phyloP scores from a whole-genome alignment of 2,113 vertebrate genomes.

The Muntiacus muntjak region DNA sequence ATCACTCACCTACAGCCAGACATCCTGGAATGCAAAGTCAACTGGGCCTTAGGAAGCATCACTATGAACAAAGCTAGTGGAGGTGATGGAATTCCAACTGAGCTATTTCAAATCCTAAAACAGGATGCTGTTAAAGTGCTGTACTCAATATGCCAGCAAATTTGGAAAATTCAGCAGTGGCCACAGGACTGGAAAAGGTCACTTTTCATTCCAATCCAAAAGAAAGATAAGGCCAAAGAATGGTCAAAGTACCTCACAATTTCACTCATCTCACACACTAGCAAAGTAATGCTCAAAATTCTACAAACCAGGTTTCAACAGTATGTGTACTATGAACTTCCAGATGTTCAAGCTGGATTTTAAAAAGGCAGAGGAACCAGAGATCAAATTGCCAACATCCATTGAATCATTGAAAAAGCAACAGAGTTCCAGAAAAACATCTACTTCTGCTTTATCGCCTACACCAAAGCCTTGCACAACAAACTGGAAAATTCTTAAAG shows the following conservation, averaged over 20 bases:
- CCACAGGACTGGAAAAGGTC: neutral
- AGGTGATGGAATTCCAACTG: neutral
- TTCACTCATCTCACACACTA: neutral
- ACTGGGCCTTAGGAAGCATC: neutral
- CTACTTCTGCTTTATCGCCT: neutral
- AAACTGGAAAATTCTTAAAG: no score
- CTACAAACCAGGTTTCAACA: neutral
- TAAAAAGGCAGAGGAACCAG: neutral
- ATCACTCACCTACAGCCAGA: neutral
- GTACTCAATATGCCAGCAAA: neutral
- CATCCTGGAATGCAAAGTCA: neutral
- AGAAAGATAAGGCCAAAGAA: neutral
- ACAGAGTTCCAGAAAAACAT: neutral
- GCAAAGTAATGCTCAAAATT: neutral
- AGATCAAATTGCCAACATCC: neutral
- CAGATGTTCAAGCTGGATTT: neutral
- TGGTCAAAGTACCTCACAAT: neutral
- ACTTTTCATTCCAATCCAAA: neutral
- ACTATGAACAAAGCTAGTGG: neutral
- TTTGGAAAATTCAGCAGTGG: neutral
- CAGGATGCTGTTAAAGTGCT: neutral
- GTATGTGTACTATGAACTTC: neutral
- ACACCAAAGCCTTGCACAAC: neutral
- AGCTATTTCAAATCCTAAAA: neutral
- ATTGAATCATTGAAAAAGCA: neutral